These are phyloP conservation scores for Castor canadensis DNA, from an alignment of 2,113 vertebrate genomes.

Conservation along the genomic window DNA sequence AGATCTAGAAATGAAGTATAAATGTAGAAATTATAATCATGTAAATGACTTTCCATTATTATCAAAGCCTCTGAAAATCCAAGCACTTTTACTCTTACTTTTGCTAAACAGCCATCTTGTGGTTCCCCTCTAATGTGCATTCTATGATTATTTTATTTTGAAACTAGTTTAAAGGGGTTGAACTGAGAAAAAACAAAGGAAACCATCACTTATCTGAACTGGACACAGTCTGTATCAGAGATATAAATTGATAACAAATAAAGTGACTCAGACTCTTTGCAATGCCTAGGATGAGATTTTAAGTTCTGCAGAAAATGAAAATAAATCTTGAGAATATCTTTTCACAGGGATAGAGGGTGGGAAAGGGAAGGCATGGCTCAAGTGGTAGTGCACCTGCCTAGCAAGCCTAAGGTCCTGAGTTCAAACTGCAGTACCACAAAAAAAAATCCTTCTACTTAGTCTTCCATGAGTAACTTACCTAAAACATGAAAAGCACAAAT, in stretches of 20 bases:
- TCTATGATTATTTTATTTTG: conserved; percentile 2
- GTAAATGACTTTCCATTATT: background rate
- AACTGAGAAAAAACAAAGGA: conserved; percentile 17
- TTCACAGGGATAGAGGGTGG: too few species aligned
- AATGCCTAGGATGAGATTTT: background rate
- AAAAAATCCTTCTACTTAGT: background rate
- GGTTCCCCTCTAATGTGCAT: background rate
- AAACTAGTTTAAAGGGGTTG: background rate
- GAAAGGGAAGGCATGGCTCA: too few species aligned
- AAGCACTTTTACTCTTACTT: background rate
- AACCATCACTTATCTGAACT: background rate
- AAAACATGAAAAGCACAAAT: conserved; percentile 21
- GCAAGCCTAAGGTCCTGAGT: too few species aligned
- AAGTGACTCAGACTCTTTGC: background rate
- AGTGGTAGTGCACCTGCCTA: too few species aligned
- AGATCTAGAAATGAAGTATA: background rate
- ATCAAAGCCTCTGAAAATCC: conserved; percentile 18
- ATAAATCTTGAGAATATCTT: background rate
- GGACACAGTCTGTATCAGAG: background rate
- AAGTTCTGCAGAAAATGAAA: conserved; percentile 26
- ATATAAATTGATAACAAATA: background rate
- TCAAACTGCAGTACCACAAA: too few species aligned
- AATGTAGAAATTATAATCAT: background rate
- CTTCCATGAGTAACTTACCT: background rate
- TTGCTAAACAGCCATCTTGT: background rate